Evolutionary conservation across 2,797 vertebrate genomes (phyloP).

Genomic region (Scleropages formosus): DNA sequence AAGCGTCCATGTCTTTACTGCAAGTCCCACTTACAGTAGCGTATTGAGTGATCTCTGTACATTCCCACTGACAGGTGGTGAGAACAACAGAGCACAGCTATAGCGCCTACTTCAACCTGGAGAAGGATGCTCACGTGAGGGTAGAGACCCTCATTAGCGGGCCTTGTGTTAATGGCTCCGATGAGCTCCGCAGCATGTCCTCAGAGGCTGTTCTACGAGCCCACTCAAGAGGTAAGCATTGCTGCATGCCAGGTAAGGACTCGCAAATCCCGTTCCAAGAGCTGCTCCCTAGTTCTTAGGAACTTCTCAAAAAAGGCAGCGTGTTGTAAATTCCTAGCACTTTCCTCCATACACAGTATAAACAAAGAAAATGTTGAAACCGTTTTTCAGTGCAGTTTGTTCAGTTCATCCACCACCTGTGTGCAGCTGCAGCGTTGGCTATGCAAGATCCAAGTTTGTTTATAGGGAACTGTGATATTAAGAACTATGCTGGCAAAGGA

Average conservation of each 20-base stretch:
- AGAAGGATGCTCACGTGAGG: slow-evolving; percentile 57
- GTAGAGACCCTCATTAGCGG: slow-evolving; percentile 61
- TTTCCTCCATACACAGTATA: background rate
- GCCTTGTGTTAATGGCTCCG: slow-evolving; percentile 52
- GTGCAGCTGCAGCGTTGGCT: too few species aligned
- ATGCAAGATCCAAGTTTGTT: too few species aligned
- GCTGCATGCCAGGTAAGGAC: background rate
- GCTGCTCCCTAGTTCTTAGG: background rate
- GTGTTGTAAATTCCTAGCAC: background rate
- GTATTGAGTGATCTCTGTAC: background rate
- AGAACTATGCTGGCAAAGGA: too few species aligned
- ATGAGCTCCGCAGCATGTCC: slow-evolving; percentile 47
- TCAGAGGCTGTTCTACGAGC: slow-evolving; percentile 53
- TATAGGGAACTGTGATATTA: too few species aligned
- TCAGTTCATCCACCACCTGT: too few species aligned
- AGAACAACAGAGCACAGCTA: slow-evolving; percentile 48
- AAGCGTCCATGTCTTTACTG: background rate
- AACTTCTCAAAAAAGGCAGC: background rate
- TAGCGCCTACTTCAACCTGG: slow-evolving; percentile 65
- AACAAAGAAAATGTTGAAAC: too few species aligned
- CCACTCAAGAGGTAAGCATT: slow-evolving; percentile 37
- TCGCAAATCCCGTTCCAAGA: background rate
- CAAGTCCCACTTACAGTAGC: background rate
- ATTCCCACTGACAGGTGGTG: slow-evolving; percentile 48
- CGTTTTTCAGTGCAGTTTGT: too few species aligned